phyloP scores from a whole-genome alignment of 2,888 invertebrate genomes.

The Trichacis sp. region DNA sequence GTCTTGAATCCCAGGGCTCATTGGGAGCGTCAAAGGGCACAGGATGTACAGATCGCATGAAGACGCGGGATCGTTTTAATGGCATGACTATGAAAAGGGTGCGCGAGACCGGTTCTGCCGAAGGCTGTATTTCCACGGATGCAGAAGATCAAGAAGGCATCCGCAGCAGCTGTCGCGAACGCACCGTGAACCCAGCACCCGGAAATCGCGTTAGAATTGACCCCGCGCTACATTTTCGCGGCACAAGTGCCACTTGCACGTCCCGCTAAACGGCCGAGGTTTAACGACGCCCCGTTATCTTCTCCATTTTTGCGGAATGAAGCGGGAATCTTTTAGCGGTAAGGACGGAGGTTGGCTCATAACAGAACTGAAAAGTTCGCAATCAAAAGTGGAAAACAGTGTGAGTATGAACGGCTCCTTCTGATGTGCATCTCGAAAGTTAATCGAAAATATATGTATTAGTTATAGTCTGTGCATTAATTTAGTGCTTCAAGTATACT shows the following conservation, averaged over 20 bases:
- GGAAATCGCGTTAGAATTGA: slow-evolving; percentile 28
- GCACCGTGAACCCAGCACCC: slow-evolving; percentile 19
- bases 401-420: no score
- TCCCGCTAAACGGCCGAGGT: neutral
- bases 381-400: no score
- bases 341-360: no score
- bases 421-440: no score
- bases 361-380: no score
- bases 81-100: slow-evolving; percentile 32
- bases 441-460: no score
- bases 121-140: slow-evolving; percentile 40
- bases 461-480: no score
- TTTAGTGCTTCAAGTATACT: no score
- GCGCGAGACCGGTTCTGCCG: slow-evolving; percentile 29
- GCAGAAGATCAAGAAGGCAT: slow-evolving; percentile 24
- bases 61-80: slow-evolving; percentile 36
- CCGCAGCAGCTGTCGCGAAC: slow-evolving; percentile 40
- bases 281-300: neutral
- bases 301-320: neutral
- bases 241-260: neutral
- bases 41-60: slow-evolving; percentile 25
- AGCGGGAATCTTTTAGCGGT: no score
- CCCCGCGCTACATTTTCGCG: neutral
- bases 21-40: slow-evolving; percentile 28
- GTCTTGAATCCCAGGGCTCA: neutral